phyloP scores from a whole-genome alignment of 2,888 invertebrate genomes.

The Galerucella calmariensis region DNA sequence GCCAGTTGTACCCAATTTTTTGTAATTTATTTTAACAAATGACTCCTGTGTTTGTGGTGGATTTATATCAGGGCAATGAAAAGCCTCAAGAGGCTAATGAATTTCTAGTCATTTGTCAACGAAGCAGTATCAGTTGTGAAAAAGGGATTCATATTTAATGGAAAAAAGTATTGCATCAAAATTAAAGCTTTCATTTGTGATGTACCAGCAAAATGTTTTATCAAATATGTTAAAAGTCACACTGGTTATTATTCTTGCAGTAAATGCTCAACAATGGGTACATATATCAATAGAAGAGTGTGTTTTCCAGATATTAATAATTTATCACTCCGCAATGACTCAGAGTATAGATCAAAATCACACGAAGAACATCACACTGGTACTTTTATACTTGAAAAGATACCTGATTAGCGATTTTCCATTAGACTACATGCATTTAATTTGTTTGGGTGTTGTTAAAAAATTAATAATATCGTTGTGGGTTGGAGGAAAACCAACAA shows the following conservation, averaged over 20 bases:
- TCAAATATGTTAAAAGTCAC: background rate
- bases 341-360: conserved; percentile 12
- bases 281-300: conserved; percentile 19
- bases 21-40: too few relatives aligned
- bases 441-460: too few relatives aligned
- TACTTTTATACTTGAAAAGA: conserved; percentile 12
- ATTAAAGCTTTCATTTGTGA: too few relatives aligned
- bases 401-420: conserved; percentile 12
- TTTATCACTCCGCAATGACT: conserved; percentile 9
- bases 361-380: conserved; percentile 11
- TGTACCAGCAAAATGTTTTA: conserved; percentile 1
- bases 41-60: too few relatives aligned
- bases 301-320: conserved; percentile 19
- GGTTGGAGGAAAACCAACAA: too few relatives aligned
- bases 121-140: conserved; percentile 1
- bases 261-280: conserved; percentile 1
- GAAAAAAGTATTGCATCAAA: too few relatives aligned
- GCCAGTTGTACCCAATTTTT: too few relatives aligned
- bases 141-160: background rate
- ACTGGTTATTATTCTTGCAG: conserved; percentile 1
- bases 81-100: background rate
- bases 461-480: too few relatives aligned
- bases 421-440: conserved; percentile 5
- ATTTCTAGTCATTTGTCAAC: background rate
- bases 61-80: too few relatives aligned